These are phyloP conservation scores for Carabus problematicus DNA, from an alignment of 2,888 invertebrate species.

Conservation along the genomic window DNA sequence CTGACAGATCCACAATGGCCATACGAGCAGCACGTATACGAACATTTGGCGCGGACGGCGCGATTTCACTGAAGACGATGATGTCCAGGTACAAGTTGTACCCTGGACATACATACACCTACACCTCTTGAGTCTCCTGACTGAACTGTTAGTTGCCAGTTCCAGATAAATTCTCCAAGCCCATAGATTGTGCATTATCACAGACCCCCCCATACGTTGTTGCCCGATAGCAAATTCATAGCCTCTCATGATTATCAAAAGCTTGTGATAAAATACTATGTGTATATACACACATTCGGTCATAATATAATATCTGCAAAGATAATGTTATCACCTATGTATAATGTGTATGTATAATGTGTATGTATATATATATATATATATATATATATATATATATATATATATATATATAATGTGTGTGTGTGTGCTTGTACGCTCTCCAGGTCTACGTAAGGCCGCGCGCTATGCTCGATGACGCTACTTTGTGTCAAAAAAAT, in stretches of 20 bases:
- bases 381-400: conserved; percentile 4
- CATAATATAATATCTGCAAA: conserved; percentile 40
- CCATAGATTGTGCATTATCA: conserved; percentile 41
- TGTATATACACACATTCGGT: conserved; percentile 34
- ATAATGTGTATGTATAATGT: conserved; percentile 31
- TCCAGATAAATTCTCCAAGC: conserved; percentile 41
- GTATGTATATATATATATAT: neutral
- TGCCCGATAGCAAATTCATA: conserved; percentile 41
- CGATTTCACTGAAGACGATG: neutral
- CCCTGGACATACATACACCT: conserved; percentile 11
- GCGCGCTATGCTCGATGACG: too few species aligned
- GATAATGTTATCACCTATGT: conserved; percentile 41
- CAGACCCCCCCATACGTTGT: conserved; percentile 33
- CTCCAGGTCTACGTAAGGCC: too few species aligned
- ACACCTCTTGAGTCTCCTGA: conserved; percentile 29
- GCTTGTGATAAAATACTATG: conserved; percentile 38
- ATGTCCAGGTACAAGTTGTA: too few species aligned
- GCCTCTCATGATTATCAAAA: conserved; percentile 40
- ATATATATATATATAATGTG: neutral
- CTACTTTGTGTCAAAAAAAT: too few species aligned
- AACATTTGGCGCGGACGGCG: too few species aligned
- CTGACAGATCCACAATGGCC: conserved; percentile 10
- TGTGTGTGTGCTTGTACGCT: too few species aligned
- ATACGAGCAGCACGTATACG: too few species aligned
- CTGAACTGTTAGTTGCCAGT: conserved; percentile 30